Percentiles rank a stretch among this genome's conserved stretches.
These are phyloP conservation scores for Brenthis daphne DNA, from an alignment of 2,888 invertebrate genomes.

Conservation along the genomic window DNA sequence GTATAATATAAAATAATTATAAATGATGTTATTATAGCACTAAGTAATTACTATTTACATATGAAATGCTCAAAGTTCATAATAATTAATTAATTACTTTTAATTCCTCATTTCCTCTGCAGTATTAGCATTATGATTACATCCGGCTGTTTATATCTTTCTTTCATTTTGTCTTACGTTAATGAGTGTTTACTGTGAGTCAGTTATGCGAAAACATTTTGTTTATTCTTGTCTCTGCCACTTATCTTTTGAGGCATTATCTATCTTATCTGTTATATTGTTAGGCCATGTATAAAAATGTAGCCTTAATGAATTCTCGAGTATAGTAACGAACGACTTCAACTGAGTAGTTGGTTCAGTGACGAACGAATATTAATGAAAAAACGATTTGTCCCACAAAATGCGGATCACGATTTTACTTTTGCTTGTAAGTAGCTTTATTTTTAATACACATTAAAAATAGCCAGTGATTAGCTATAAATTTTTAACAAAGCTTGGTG, in stretches of 20 bases:
- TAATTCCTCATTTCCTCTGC: constrained; percentile 50
- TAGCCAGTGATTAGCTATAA: constrained; percentile 7
- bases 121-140: constrained; percentile 48
- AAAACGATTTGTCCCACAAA: constrained; percentile 48
- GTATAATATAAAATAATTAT: no score
- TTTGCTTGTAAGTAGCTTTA: constrained; percentile 65
- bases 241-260: constrained; percentile 73
- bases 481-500: background rate
- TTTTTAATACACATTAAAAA: background rate
- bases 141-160: constrained; percentile 60
- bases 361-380: constrained; percentile 63
- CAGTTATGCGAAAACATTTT: constrained; percentile 75
- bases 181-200: constrained; percentile 64
- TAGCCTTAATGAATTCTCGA: constrained; percentile 49
- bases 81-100: constrained; percentile 17
- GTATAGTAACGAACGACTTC: constrained; percentile 75
- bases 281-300: constrained; percentile 69
- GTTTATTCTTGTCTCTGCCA: constrained; percentile 60
- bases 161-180: constrained; percentile 50
- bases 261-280: constrained; percentile 77
- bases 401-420: constrained; percentile 71
- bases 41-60: background rate
- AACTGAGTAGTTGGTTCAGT: constrained; percentile 59
- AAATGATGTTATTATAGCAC: no score
- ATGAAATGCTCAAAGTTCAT: background rate